Conservation (phyloP, 1,140 invertebrate species). For the Drosophila varians region DNA sequence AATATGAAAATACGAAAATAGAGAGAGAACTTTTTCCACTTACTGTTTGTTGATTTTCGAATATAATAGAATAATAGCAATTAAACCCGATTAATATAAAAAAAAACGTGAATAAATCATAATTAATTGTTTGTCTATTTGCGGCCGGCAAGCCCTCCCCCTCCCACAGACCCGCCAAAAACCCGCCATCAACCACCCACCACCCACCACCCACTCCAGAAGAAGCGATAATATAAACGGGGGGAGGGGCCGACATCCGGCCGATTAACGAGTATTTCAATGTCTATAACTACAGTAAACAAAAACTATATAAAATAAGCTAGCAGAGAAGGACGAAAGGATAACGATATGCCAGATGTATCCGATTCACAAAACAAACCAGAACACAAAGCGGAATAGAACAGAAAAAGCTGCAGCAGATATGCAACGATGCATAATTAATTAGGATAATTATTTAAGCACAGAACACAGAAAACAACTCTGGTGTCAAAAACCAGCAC, state of each 20-base stretch:
- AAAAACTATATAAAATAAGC: neutral
- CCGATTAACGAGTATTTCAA: slow-evolving; percentile 39
- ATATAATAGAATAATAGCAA: slow-evolving; percentile 44
- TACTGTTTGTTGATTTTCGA: slow-evolving; percentile 74
- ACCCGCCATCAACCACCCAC: slow-evolving; percentile 12
- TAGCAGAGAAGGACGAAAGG: neutral
- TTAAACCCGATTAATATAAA: slow-evolving; percentile 57
- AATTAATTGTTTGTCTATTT: slow-evolving; percentile 78
- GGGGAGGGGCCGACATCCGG: slow-evolving; percentile 4
- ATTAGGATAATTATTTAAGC: slow-evolving; percentile 52
- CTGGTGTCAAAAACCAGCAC: slow-evolving; percentile 1
- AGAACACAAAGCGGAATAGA: too few species aligned
- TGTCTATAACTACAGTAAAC: slow-evolving; percentile 39
- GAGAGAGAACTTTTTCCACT: slow-evolving; percentile 57
- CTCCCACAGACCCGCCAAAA: neutral
- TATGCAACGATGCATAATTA: slow-evolving; percentile 28
- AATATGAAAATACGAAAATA: slow-evolving; percentile 3
- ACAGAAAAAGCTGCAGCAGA: neutral
- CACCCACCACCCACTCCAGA: slow-evolving; percentile 3
- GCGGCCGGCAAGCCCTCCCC: slow-evolving; percentile 32
- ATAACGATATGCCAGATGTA: neutral
- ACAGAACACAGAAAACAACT: slow-evolving; percentile 14
- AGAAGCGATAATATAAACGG: neutral
- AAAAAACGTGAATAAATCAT: slow-evolving; percentile 39
- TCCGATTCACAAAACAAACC: slow-evolving; percentile 5